Evolutionary conservation across 2,113 vertebrate species (phyloP).

Genomic region (Ellobius talpinus): DNA sequence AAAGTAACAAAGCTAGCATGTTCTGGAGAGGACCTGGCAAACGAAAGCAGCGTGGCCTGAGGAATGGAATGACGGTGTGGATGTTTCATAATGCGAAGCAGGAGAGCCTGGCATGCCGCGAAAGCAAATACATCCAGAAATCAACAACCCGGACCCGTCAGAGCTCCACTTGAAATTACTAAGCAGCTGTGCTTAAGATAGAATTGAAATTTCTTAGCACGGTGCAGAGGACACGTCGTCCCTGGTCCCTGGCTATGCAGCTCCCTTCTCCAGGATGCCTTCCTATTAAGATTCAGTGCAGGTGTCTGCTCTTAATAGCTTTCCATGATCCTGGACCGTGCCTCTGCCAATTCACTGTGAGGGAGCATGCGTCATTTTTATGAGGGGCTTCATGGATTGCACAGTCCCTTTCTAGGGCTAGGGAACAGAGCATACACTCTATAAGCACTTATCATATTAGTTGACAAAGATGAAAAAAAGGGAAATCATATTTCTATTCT

Average conservation of each 20-base stretch:
- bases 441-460: neutral
- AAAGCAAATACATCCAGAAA: slow-evolving; percentile 21
- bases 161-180: slow-evolving; percentile 9
- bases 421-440: neutral
- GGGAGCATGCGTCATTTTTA: neutral
- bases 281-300: neutral
- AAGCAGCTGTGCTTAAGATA: neutral
- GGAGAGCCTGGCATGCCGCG: neutral
- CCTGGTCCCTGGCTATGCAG: neutral
- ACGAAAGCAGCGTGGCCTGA: neutral
- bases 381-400: neutral
- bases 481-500: neutral
- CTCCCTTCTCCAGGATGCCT: neutral
- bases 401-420: neutral
- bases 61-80: neutral
- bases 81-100: neutral
- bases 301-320: neutral
- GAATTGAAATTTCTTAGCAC: neutral
- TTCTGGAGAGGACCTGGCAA: neutral
- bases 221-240: neutral
- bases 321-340: neutral
- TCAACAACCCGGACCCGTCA: neutral
- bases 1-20: neutral
- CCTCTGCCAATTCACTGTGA: neutral
- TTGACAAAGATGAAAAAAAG: neutral